Evolutionary conservation across 2,888 invertebrate species (phyloP).

Genomic region (Sympetrum striolatum): DNA sequence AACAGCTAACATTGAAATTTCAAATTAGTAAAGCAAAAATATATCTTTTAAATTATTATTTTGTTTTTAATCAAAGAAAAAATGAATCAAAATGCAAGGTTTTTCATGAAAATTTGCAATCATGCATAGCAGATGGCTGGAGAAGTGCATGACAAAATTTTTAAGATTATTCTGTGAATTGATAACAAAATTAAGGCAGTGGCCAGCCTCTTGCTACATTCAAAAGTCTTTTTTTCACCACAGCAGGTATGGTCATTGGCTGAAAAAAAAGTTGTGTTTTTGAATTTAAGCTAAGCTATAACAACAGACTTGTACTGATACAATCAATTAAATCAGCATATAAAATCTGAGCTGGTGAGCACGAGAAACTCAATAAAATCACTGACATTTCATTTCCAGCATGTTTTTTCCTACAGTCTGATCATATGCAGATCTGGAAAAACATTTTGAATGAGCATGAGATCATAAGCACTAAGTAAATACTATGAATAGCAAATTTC

Average conservation of each 20-base stretch:
- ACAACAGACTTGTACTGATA: background rate
- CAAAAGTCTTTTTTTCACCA: slow-evolving; percentile 31
- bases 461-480: slow-evolving; percentile 11
- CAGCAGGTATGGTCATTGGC: slow-evolving; percentile 24
- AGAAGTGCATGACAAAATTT: slow-evolving; percentile 32
- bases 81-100: slow-evolving; percentile 20
- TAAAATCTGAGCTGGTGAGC: background rate
- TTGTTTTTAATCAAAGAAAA: background rate
- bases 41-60: slow-evolving; percentile 1
- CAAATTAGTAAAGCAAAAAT: slow-evolving; percentile 19
- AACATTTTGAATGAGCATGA: slow-evolving; percentile 44
- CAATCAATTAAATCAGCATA: slow-evolving; percentile 1
- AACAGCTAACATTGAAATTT: background rate
- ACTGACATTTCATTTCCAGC: background rate
- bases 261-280: slow-evolving; percentile 10
- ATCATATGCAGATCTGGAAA: slow-evolving; percentile 10
- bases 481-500: background rate
- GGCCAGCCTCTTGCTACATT: slow-evolving; percentile 44
- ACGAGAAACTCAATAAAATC: background rate
- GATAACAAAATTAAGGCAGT: slow-evolving; percentile 32
- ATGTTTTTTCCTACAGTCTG: background rate
- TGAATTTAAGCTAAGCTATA: background rate
- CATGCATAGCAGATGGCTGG: slow-evolving; percentile 42
- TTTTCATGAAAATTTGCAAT: slow-evolving; percentile 30
- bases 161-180: slow-evolving; percentile 10